These are phyloP conservation scores for Lycia hirtaria DNA, from an alignment of 2,888 invertebrate species.

Conservation along the genomic window DNA sequence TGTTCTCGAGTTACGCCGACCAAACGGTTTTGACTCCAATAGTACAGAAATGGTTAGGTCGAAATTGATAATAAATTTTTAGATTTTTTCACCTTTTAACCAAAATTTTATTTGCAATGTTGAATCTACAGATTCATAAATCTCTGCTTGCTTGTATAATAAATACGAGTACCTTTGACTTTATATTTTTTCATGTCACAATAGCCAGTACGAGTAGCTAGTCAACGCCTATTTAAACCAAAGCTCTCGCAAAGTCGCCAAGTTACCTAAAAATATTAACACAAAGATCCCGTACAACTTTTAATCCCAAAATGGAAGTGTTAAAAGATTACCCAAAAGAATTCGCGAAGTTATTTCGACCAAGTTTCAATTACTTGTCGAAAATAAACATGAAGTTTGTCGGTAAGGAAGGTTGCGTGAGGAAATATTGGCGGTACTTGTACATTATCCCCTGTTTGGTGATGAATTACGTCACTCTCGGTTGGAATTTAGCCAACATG, in stretches of 20 bases:
- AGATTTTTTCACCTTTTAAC: too few relatives aligned
- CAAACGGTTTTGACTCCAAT: too few relatives aligned
- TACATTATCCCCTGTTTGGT: constrained; percentile 36
- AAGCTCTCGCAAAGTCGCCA: constrained; percentile 31
- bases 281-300: constrained; percentile 11
- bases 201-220: constrained; percentile 9
- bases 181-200: constrained; percentile 10
- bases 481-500: constrained; percentile 32
- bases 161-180: background rate
- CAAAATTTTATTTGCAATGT: too few relatives aligned
- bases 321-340: constrained; percentile 49
- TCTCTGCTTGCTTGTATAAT: too few relatives aligned
- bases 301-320: constrained; percentile 37
- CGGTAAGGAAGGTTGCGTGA: constrained; percentile 31
- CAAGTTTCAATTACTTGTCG: constrained; percentile 43
- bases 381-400: constrained; percentile 45
- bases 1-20: too few relatives aligned
- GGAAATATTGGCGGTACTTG: constrained; percentile 44
- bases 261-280: constrained; percentile 29
- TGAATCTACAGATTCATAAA: too few relatives aligned
- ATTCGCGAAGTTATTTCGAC: constrained; percentile 41
- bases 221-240: constrained; percentile 21
- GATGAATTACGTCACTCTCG: constrained; percentile 30
- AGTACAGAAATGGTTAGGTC: too few relatives aligned
- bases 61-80: too few relatives aligned